These are phyloP conservation scores for Scylla paramamosain DNA, from an alignment of 1,140 invertebrate genomes.

Conservation along the genomic window DNA sequence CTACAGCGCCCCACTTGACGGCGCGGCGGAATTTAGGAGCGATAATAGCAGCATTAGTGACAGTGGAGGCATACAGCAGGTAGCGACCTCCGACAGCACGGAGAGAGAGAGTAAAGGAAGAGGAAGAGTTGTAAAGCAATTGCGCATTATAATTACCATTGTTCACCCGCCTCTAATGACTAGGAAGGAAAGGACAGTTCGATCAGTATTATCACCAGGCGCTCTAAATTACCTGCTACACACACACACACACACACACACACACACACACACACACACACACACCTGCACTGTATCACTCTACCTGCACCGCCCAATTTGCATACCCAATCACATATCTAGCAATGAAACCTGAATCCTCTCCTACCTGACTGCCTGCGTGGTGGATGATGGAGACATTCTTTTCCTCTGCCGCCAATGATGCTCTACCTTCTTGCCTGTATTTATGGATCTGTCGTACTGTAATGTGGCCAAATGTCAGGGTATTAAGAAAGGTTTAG, in stretches of 20 bases:
- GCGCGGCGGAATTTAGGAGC: background rate
- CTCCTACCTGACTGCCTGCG: background rate
- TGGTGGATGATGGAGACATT: background rate
- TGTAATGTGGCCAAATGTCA: background rate
- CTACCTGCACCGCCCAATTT: background rate
- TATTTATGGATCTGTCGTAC: background rate
- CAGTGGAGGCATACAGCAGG: slow-evolving; percentile 9
- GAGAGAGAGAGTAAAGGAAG: background rate
- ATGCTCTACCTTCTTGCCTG: background rate
- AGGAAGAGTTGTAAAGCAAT: slow-evolving; percentile 2
- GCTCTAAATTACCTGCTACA: background rate
- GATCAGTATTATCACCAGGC: slow-evolving; percentile 1
- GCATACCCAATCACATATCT: slow-evolving; percentile 22
- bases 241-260: slow-evolving; percentile 11
- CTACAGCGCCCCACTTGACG: slow-evolving; percentile 2
- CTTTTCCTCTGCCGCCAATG: background rate
- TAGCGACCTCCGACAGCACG: slow-evolving; percentile 8
- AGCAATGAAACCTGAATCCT: background rate
- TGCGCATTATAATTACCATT: background rate
- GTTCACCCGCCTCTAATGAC: background rate
- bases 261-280: slow-evolving; percentile 33
- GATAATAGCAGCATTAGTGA: slow-evolving; percentile 22
- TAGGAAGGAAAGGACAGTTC: background rate
- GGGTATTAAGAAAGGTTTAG: background rate
- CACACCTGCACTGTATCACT: background rate